Evolutionary conservation across 2,888 invertebrate species (phyloP).

Genomic region (Sesia apiformis): DNA sequence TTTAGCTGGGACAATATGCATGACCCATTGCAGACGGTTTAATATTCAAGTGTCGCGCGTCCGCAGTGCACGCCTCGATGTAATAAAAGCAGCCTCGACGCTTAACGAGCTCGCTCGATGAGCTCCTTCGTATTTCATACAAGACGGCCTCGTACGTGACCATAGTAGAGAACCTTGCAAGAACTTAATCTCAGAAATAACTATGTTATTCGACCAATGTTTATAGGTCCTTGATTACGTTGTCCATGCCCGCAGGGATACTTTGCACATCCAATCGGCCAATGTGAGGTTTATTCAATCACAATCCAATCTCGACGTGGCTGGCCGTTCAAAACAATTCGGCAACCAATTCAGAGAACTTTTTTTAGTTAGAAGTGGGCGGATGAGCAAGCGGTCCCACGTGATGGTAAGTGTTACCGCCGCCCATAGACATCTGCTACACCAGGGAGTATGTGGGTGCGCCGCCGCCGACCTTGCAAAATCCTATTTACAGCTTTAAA

Average conservation of each 20-base stretch:
- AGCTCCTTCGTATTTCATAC: slow-evolving; percentile 71
- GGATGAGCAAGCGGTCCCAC: too few species aligned
- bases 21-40: slow-evolving; percentile 59
- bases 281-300: background rate
- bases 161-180: slow-evolving; percentile 19
- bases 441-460: too few species aligned
- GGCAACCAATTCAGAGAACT: background rate
- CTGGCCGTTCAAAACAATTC: background rate
- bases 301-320: background rate
- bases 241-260: background rate
- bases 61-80: slow-evolving; percentile 57
- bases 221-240: background rate
- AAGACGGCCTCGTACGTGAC: slow-evolving; percentile 65
- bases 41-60: slow-evolving; percentile 64
- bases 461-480: too few species aligned
- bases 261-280: background rate
- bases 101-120: slow-evolving; percentile 70
- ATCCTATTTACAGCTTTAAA: too few species aligned
- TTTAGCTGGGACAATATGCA: slow-evolving; percentile 53
- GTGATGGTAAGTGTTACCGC: too few species aligned
- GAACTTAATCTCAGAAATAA: background rate
- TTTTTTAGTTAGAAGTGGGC: too few species aligned
- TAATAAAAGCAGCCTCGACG: slow-evolving; percentile 72
- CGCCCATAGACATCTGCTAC: too few species aligned
- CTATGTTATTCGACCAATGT: background rate